These are phyloP conservation scores for Microctonus brassicae DNA, from an alignment of 2,888 invertebrate species.

Conservation along the genomic window DNA sequence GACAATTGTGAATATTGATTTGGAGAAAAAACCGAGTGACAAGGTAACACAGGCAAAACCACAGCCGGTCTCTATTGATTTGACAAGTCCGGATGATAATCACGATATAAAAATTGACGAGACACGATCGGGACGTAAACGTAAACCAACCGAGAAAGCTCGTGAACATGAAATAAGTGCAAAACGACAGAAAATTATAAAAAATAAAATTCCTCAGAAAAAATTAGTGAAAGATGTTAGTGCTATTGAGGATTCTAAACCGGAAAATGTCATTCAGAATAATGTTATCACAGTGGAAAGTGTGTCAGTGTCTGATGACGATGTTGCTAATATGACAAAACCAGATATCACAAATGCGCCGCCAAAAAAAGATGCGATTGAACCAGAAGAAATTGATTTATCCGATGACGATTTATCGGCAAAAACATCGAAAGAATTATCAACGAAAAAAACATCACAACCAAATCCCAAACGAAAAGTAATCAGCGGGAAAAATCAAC, in stretches of 20 bases:
- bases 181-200: constrained; percentile 62
- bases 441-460: constrained; percentile 31
- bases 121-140: constrained; percentile 64
- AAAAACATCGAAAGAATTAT: constrained; percentile 27
- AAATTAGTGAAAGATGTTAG: constrained; percentile 39
- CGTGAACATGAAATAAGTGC: constrained; percentile 62
- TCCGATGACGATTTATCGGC: neutral
- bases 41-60: constrained; percentile 33
- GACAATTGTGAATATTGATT: constrained; percentile 35
- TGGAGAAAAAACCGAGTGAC: constrained; percentile 28
- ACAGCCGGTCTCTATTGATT: constrained; percentile 32
- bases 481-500: constrained; percentile 20
- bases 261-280: neutral
- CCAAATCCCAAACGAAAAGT: constrained; percentile 40
- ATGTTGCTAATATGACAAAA: neutral
- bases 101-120: constrained; percentile 53
- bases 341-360: neutral
- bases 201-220: constrained; percentile 40
- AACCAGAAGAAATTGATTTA: constrained; percentile 1
- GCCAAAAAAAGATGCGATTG: neutral
- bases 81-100: constrained; percentile 22
- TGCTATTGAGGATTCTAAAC: constrained; percentile 6
- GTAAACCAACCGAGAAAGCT: constrained; percentile 66
- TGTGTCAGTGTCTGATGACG: neutral
- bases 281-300: constrained; percentile 1